Conservation (phyloP, 37 sponge, comb jelly and placozoan species). For the Haliclona indistincta region DNA sequence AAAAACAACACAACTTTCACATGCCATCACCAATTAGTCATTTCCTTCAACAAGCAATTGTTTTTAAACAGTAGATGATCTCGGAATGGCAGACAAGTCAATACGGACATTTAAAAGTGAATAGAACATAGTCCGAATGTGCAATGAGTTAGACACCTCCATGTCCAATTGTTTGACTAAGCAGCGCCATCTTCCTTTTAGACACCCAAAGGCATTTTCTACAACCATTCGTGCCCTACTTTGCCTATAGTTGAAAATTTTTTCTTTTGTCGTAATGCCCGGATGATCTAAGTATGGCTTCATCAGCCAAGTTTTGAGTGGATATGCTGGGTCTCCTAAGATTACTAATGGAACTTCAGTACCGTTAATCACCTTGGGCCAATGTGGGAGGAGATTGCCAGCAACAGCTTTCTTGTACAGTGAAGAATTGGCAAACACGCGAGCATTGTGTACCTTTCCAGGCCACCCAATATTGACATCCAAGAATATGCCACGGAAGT, state of each 20-base stretch:
- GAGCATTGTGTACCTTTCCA: slow-evolving; percentile 38
- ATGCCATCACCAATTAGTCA: no score
- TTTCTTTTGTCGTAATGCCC: background rate
- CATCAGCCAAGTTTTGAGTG: slow-evolving; percentile 45
- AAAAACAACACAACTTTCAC: no score
- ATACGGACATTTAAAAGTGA: no score
- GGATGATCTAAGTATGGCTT: slow-evolving; percentile 40
- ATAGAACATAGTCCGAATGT: no score
- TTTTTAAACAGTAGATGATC: no score
- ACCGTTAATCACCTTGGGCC: background rate
- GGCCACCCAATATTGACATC: slow-evolving; percentile 36
- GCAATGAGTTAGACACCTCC: no score
- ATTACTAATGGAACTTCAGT: slow-evolving; percentile 22
- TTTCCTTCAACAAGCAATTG: no score
- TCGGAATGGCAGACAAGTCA: no score
- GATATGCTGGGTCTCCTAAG: slow-evolving; percentile 58
- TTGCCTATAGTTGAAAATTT: slow-evolving; percentile 32
- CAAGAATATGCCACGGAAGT: slow-evolving; percentile 15
- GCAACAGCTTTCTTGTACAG: slow-evolving; percentile 2
- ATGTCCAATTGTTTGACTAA: slow-evolving; percentile 34
- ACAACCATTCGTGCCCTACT: slow-evolving; percentile 52
- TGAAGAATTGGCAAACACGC: slow-evolving; percentile 31
- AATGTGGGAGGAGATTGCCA: slow-evolving; percentile 2
- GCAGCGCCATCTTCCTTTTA: slow-evolving; percentile 52
- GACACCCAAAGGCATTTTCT: slow-evolving; percentile 50